Percentiles rank a stretch among this genome's conserved stretches.
Evolutionary conservation across 2,888 invertebrate genomes (phyloP).

Genomic region (Craniophora ligustri): DNA sequence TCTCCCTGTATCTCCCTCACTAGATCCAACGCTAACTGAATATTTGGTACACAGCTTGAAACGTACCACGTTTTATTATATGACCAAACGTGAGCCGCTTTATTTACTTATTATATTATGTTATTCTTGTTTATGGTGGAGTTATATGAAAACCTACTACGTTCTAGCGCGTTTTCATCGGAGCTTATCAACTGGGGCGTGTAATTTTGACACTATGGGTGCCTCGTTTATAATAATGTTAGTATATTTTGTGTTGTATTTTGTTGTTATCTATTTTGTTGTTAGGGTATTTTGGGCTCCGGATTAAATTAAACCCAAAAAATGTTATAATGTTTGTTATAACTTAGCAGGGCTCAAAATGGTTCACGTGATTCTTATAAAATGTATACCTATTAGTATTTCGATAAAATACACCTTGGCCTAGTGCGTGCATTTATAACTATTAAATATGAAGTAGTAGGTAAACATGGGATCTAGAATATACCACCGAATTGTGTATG

Average conservation of each 20-base stretch:
- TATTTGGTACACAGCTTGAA: slow-evolving; percentile 75
- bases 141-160: slow-evolving; percentile 47
- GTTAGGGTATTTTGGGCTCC: slow-evolving; percentile 2
- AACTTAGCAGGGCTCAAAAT: slow-evolving; percentile 1
- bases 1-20: slow-evolving; percentile 65
- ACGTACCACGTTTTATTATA: slow-evolving; percentile 75
- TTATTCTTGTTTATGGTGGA: slow-evolving; percentile 51
- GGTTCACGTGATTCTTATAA: neutral
- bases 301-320: slow-evolving; percentile 26
- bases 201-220: slow-evolving; percentile 47
- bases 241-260: slow-evolving; percentile 26
- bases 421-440: no score
- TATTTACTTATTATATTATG: slow-evolving; percentile 69
- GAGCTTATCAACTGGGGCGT: slow-evolving; percentile 39
- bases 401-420: no score
- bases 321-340: neutral
- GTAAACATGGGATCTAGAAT: no score
- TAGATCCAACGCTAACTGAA: slow-evolving; percentile 74
- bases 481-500: no score
- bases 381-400: no score
- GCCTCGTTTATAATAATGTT: slow-evolving; percentile 42
- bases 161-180: slow-evolving; percentile 19
- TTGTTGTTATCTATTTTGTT: slow-evolving; percentile 26
- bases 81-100: slow-evolving; percentile 68
- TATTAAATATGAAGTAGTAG: no score